These are phyloP conservation scores for Anastrepha obliqua DNA, from an alignment of 1,140 invertebrate species.

Conservation along the genomic window DNA sequence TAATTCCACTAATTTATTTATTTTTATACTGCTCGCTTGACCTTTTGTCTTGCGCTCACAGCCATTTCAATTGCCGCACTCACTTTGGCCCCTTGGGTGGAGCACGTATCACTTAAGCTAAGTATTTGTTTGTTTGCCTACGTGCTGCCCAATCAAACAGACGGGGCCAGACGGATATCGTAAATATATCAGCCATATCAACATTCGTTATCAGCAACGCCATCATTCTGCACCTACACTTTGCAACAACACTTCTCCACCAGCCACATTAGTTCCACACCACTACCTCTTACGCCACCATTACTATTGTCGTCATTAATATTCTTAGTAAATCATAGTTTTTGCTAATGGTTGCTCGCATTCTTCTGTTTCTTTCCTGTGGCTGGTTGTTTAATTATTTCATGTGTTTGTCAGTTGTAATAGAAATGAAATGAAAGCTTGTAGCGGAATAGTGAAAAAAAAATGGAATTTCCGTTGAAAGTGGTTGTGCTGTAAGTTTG, in stretches of 20 bases:
- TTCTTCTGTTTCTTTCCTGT: not conserved
- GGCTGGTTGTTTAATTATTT: slow-evolving; percentile 35
- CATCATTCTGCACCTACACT: not conserved
- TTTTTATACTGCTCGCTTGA: not conserved
- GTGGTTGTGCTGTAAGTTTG: not conserved
- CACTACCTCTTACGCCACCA: not conserved
- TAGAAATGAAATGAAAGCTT: slow-evolving; percentile 28
- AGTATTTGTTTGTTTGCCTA: not conserved
- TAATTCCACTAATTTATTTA: slow-evolving; percentile 38
- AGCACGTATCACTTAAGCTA: slow-evolving; percentile 1
- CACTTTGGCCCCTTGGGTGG: not conserved
- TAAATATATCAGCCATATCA: slow-evolving; percentile 28
- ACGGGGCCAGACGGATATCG: not conserved
- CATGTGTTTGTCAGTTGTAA: slow-evolving; percentile 35
- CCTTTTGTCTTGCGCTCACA: not conserved
- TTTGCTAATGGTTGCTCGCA: not conserved
- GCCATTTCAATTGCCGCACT: not conserved
- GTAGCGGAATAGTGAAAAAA: not conserved
- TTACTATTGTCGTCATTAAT: slow-evolving; percentile 32
- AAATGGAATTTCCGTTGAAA: not conserved
- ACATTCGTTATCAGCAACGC: slow-evolving; percentile 18
- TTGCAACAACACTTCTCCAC: not conserved
- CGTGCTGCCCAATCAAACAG: not conserved
- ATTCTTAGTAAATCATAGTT: slow-evolving; percentile 39
- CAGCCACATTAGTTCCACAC: not conserved